Conservation (phyloP, 1,140 invertebrate species). For the Brachionus rotundiformis region DNA sequence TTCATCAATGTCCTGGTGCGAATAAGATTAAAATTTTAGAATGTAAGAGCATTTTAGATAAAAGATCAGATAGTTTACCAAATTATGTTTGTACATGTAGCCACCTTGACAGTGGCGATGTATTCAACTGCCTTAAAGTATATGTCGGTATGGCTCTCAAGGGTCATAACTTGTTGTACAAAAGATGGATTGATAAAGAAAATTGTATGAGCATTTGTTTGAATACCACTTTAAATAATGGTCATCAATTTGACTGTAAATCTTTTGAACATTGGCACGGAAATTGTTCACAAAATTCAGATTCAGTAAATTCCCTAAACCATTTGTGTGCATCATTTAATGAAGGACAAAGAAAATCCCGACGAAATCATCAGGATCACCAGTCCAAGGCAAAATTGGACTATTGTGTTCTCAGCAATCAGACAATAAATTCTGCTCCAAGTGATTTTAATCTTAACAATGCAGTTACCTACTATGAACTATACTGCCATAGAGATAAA, state of each 20-base stretch:
- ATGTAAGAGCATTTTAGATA: not conserved
- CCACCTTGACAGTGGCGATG: not conserved
- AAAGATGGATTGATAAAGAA: slow-evolving; percentile 38
- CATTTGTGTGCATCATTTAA: not conserved
- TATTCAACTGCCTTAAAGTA: not conserved
- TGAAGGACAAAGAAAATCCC: not conserved
- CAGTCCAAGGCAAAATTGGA: not conserved
- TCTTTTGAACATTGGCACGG: slow-evolving; percentile 47
- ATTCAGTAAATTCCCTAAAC: not conserved
- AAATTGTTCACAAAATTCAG: not conserved
- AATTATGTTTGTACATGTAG: slow-evolving; percentile 8
- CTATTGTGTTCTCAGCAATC: slow-evolving; percentile 47
- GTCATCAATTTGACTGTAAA: slow-evolving; percentile 36
- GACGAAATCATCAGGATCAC: not conserved
- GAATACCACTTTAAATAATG: slow-evolving; percentile 34
- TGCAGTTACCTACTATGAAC: slow-evolving; percentile 36
- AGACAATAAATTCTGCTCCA: slow-evolving; percentile 26
- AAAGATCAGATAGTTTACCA: not conserved
- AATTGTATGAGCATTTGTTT: slow-evolving; percentile 40
- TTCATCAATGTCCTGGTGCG: not conserved
- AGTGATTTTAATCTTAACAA: slow-evolving; percentile 7
- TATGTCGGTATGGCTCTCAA: slow-evolving; percentile 27
- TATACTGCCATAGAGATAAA: not conserved
- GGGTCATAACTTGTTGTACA: slow-evolving; percentile 37
- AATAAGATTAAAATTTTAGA: not conserved